phyloP scores from a whole-genome alignment of 2,113 vertebrate species.

The Dasyurus viverrinus region DNA sequence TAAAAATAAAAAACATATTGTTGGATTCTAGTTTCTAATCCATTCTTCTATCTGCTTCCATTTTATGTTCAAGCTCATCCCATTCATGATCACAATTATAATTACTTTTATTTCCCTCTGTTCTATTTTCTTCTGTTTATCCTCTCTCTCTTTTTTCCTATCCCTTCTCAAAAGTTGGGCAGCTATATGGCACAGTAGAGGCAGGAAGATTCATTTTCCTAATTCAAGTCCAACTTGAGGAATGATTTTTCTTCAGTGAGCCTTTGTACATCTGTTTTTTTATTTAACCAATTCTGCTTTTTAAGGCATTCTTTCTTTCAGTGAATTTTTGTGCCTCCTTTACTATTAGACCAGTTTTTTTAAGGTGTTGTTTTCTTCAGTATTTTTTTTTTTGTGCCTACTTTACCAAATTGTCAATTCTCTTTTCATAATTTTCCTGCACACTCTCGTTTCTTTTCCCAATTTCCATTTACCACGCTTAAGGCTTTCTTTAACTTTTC shows the following conservation, averaged over 20 bases:
- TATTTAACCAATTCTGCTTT: background rate
- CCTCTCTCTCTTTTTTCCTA: too few species aligned
- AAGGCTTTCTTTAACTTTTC: background rate
- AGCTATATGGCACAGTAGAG: too few species aligned
- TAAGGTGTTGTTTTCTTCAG: background rate
- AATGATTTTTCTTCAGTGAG: background rate
- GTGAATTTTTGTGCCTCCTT: background rate
- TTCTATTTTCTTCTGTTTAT: too few species aligned
- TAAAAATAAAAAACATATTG: too few species aligned
- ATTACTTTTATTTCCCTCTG: too few species aligned
- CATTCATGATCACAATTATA: too few species aligned
- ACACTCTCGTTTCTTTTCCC: background rate
- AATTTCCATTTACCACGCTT: background rate
- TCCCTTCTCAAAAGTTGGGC: too few species aligned
- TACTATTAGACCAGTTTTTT: background rate
- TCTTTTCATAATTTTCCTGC: background rate
- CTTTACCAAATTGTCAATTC: background rate
- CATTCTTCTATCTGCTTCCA: too few species aligned
- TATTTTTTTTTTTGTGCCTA: background rate
- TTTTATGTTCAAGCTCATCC: too few species aligned
- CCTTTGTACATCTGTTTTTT: background rate
- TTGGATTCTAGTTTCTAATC: too few species aligned
- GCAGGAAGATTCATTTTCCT: too few species aligned
- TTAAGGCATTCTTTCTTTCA: background rate
- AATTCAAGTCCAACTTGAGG: background rate